A percentile compares a stretch with the other conserved stretches of the same genome.
These are phyloP conservation scores for Liparis tanakae DNA, from an alignment of 2,797 vertebrate species.

Conservation along the genomic window DNA sequence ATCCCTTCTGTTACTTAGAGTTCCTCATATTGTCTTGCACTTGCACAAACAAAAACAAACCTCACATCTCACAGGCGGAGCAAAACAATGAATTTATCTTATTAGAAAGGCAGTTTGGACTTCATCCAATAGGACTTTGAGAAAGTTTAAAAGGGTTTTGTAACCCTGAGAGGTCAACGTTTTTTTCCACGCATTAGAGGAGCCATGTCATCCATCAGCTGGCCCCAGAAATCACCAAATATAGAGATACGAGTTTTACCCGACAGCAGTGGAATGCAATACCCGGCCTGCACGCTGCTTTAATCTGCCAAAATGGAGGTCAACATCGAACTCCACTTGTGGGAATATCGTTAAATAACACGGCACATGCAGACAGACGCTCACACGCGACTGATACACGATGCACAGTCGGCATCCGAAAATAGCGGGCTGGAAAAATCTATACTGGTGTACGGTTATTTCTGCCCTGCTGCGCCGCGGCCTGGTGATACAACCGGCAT, in stretches of 20 bases:
- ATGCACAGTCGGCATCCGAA: slow-evolving; percentile 54
- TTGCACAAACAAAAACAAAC: slow-evolving; percentile 60
- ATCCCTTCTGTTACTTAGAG: slow-evolving; percentile 52
- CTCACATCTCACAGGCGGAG: slow-evolving; percentile 17
- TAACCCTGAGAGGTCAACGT: slow-evolving; percentile 40
- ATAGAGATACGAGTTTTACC: slow-evolving; percentile 6
- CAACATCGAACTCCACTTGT: slow-evolving; percentile 28
- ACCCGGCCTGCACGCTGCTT: neutral
- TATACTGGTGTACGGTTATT: slow-evolving; percentile 79
- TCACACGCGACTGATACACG: slow-evolving; percentile 51
- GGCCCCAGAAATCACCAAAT: slow-evolving; percentile 21
- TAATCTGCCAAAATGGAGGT: slow-evolving; percentile 30
- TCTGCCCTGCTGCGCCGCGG: slow-evolving; percentile 55
- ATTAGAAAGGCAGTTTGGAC: slow-evolving; percentile 32
- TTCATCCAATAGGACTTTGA: slow-evolving; percentile 30
- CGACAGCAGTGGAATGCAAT: slow-evolving; percentile 30
- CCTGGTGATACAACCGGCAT: slow-evolving; percentile 54
- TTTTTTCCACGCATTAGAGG: slow-evolving; percentile 37
- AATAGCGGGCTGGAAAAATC: slow-evolving; percentile 84
- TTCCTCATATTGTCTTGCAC: slow-evolving; percentile 70
- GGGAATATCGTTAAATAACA: slow-evolving; percentile 21
- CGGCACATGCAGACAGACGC: slow-evolving; percentile 25
- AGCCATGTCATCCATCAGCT: slow-evolving; percentile 35
- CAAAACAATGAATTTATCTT: slow-evolving; percentile 30
- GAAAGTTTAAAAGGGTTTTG: slow-evolving; percentile 32